Percentiles rank a stretch among this genome's conserved stretches.
Conservation (phyloP, 2,888 invertebrate genomes). For the Leptothorax acervorum region DNA sequence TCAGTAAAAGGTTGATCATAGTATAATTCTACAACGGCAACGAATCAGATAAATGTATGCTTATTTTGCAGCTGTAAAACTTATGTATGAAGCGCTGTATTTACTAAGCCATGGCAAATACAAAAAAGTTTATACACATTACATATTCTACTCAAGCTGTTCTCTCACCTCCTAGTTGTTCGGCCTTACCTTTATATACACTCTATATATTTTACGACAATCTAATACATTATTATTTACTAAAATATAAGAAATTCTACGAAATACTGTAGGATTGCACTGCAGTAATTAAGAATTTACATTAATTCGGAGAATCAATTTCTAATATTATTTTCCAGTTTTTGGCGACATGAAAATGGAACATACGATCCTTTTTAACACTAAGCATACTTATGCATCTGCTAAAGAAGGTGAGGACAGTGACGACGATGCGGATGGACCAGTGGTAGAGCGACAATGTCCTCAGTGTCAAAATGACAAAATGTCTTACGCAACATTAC, state of each 20-base stretch:
- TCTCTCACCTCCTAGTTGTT: no score
- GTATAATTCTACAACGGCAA: no score
- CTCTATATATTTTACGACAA: background rate
- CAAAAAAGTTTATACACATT: no score
- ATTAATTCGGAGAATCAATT: constrained; percentile 12
- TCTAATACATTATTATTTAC: background rate
- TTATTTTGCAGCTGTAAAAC: no score
- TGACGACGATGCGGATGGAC: constrained; percentile 89
- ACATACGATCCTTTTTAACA: constrained; percentile 91
- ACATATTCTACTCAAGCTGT: no score
- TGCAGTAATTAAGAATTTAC: background rate
- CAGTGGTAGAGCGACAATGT: constrained; percentile 93
- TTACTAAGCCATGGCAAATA: no score
- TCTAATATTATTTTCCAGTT: constrained; percentile 86
- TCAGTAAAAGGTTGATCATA: no score
- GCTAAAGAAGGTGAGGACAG: constrained; percentile 78
- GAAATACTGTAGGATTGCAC: background rate
- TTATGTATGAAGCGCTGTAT: no score
- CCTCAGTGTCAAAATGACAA: constrained; percentile 95
- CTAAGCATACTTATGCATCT: constrained; percentile 85
- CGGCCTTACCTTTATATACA: background rate
- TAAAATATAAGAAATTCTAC: background rate
- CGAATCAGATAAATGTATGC: no score
- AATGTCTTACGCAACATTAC: constrained; percentile 98
- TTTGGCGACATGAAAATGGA: constrained; percentile 89